Evolutionary conservation across 2,113 vertebrate species (phyloP).

Genomic region (Pluvialis apricaria): DNA sequence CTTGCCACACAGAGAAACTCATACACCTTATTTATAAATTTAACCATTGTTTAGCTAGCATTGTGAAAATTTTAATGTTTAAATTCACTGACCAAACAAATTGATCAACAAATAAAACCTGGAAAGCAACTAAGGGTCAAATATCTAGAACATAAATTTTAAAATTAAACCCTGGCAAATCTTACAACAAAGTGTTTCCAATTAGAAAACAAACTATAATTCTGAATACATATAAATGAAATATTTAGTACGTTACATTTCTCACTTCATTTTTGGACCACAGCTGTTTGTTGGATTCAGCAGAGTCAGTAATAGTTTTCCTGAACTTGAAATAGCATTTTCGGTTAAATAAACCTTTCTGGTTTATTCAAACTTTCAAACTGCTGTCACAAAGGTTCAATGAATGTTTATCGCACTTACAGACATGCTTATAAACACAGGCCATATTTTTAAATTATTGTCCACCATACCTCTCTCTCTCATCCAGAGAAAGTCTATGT

Average conservation of each 20-base stretch:
- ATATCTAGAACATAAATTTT: neutral
- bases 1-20: neutral
- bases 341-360: neutral
- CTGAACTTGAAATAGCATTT: neutral
- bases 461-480: neutral
- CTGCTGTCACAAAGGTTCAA: neutral
- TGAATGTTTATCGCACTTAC: neutral
- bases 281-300: neutral
- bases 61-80: neutral
- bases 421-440: neutral
- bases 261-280: neutral
- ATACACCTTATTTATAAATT: neutral
- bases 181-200: neutral
- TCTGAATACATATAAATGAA: neutral
- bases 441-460: neutral
- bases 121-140: neutral
- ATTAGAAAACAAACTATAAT: neutral
- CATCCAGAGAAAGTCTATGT: neutral
- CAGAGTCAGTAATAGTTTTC: neutral
- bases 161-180: neutral
- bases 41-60: neutral
- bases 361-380: neutral
- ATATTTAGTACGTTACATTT: neutral
- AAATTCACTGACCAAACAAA: neutral
- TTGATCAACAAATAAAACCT: neutral